phyloP scores from a whole-genome alignment of 1,140 invertebrate genomes.

The Globodera ellingtonae region DNA sequence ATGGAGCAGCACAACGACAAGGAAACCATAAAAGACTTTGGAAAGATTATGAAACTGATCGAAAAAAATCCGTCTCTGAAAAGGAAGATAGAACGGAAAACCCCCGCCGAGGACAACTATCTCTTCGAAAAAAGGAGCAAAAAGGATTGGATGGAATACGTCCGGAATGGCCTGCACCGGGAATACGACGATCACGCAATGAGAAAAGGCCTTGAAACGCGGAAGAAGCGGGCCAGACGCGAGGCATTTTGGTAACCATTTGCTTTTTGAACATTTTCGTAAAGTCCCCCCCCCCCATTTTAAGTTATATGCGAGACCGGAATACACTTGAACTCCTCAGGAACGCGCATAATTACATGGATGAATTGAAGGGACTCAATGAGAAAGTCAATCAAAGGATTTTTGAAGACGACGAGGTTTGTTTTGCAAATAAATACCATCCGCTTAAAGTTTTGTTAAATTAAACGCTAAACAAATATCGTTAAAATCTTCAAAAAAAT shows the following conservation, averaged over 20 bases:
- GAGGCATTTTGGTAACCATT: not conserved
- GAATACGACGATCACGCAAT: not conserved
- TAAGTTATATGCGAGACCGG: not conserved
- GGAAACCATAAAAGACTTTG: slow-evolving; percentile 1
- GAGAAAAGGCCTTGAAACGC: not conserved
- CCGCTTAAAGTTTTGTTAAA: not conserved
- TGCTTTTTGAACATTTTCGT: not conserved
- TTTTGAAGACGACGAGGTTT: not conserved
- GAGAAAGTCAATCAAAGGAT: not conserved
- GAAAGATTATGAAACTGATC: not conserved
- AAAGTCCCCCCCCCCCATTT: not conserved
- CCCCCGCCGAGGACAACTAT: too few species aligned
- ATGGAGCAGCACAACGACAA: not conserved
- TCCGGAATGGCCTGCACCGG: not conserved
- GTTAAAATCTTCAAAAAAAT: too few species aligned
- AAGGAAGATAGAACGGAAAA: not conserved
- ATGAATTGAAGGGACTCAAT: not conserved
- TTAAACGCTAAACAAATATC: too few species aligned
- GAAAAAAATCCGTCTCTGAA: not conserved
- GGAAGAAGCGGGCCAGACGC: not conserved
- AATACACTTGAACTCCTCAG: not conserved
- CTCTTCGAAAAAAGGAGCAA: not conserved
- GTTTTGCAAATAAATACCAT: not conserved
- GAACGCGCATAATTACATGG: not conserved
- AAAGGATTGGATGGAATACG: not conserved